A percentile compares a stretch with the other conserved stretches of the same genome.
phyloP scores from a whole-genome alignment of 2,888 invertebrate species.

The Ophonus ardosiacus region DNA sequence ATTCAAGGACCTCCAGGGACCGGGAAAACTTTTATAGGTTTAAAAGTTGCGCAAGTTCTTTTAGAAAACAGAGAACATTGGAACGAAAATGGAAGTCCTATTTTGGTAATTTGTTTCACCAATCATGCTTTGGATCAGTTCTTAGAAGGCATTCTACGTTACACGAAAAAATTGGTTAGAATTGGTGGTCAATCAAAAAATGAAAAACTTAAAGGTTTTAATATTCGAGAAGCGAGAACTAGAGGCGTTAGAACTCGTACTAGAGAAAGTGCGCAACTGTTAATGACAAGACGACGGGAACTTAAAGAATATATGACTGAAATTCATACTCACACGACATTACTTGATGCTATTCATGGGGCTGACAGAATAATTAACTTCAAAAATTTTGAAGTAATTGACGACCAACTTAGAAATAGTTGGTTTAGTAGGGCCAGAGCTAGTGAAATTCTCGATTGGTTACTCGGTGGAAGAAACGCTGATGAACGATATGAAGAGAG shows the following conservation, averaged over 20 bases:
- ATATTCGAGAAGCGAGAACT: slow-evolving; percentile 73
- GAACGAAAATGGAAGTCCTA: slow-evolving; percentile 78
- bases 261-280: slow-evolving; percentile 10
- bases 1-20: slow-evolving; percentile 95
- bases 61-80: slow-evolving; percentile 78
- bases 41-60: slow-evolving; percentile 84
- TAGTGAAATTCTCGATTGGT: slow-evolving; percentile 68
- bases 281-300: slow-evolving; percentile 43
- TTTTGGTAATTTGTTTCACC: slow-evolving; percentile 89
- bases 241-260: neutral
- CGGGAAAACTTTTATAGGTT: slow-evolving; percentile 89
- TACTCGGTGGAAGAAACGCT: slow-evolving; percentile 65
- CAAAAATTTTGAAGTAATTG: slow-evolving; percentile 68
- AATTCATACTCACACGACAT: slow-evolving; percentile 56
- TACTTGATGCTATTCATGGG: slow-evolving; percentile 70
- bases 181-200: slow-evolving; percentile 85
- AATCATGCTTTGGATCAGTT: slow-evolving; percentile 94
- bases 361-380: slow-evolving; percentile 72
- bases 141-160: slow-evolving; percentile 81
- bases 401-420: slow-evolving; percentile 70
- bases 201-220: slow-evolving; percentile 77
- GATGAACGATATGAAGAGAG: slow-evolving; percentile 53
- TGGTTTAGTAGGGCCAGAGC: slow-evolving; percentile 72
- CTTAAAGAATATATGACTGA: slow-evolving; percentile 41
- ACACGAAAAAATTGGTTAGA: slow-evolving; percentile 81